phyloP scores from a whole-genome alignment of 1,140 invertebrate genomes.

The Pachyrhynchus sulphureomaculatus region DNA sequence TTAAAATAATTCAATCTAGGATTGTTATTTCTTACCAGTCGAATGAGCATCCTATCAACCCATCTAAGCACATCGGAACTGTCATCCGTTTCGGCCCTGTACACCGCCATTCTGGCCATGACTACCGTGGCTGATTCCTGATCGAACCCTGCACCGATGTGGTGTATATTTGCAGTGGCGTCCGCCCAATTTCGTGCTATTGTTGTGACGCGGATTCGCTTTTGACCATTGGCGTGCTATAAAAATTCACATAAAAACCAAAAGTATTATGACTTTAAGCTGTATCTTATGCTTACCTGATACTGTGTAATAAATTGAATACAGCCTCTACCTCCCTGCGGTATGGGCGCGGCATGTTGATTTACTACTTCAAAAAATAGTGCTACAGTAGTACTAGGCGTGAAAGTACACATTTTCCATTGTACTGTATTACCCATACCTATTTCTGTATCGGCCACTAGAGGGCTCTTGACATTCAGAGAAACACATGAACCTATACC shows the following conservation, averaged over 20 bases:
- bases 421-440: constrained; percentile 96
- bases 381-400: constrained; percentile 87
- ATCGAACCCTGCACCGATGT: constrained; percentile 92
- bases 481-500: constrained; percentile 96
- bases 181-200: constrained; percentile 92
- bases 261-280: neutral
- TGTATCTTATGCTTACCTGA: constrained; percentile 41
- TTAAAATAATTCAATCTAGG: no score
- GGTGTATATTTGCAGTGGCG: constrained; percentile 74
- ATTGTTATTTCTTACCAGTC: constrained; percentile 68
- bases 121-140: constrained; percentile 96
- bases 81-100: constrained; percentile 93
- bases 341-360: constrained; percentile 92
- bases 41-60: constrained; percentile 97
- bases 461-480: constrained; percentile 83
- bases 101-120: constrained; percentile 96
- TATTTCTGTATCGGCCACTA: constrained; percentile 94
- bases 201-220: constrained; percentile 94
- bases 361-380: constrained; percentile 98
- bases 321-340: constrained; percentile 92
- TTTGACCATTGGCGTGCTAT: constrained; percentile 89
- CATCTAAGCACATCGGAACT: constrained; percentile 96
- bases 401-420: constrained; percentile 97
- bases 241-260: constrained; percentile 62
- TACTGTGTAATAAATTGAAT: constrained; percentile 96